A percentile compares a stretch with the other conserved stretches of the same genome.
Conservation (phyloP, 2,113 vertebrate genomes). For the Gymnorhina tibicen region DNA sequence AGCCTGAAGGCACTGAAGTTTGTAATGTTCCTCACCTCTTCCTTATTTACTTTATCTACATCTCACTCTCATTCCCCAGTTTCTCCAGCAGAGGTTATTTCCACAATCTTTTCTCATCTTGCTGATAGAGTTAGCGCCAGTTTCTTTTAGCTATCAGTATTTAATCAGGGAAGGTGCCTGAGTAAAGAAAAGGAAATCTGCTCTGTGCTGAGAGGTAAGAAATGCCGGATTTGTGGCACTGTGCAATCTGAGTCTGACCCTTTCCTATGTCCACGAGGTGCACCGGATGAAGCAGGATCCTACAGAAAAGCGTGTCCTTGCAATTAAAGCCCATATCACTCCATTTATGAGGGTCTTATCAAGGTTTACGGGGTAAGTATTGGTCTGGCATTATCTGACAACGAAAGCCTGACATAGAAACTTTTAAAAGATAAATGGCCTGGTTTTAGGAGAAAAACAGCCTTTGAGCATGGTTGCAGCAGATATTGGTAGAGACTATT, state of each 20-base stretch:
- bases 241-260: neutral
- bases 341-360: neutral
- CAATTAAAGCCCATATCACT: neutral
- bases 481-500: neutral
- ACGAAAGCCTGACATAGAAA: neutral
- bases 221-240: neutral
- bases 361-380: neutral
- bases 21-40: neutral
- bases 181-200: neutral
- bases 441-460: neutral
- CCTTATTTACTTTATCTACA: neutral
- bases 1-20: neutral
- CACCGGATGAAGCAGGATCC: neutral
- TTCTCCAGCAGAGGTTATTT: neutral
- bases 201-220: neutral
- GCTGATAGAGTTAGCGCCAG: neutral
- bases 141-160: neutral
- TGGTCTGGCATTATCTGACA: neutral
- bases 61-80: neutral
- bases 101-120: neutral
- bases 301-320: neutral
- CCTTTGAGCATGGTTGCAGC: neutral
- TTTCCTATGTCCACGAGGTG: accelerated
- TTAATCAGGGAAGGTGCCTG: neutral
- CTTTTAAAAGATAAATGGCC: neutral